Base-by-base conservation (phyloP, 64 coral and sea anemone genomes). In the Montipora capricornis region DNA sequence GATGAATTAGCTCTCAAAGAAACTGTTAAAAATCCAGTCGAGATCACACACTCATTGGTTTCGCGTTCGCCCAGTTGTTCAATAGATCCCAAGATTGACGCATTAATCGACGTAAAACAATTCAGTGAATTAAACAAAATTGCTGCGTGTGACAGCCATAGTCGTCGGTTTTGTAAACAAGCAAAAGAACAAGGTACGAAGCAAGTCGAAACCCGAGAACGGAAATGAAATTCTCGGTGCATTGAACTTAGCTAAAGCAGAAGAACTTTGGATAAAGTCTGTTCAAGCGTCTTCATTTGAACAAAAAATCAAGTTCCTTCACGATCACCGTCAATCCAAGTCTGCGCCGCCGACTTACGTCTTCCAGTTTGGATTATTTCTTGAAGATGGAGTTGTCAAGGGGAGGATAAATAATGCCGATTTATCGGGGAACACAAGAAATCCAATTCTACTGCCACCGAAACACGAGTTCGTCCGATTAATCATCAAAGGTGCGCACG, bases 371-470 rank as follows among this genome's bases (percentile, higher is more conserved):
- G 24, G 24, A 83, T 64, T 77, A 61, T 85, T 81, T 64, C 84
- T 69, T 20, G 47, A 69, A 70, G 3, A 81, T 73, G 69, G 76
- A 14, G 11, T 68, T 24, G 60, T 71, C 6, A 78, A 69, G 24
- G 75, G 88, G 37, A 0, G 80, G 76, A 15, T 84, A 13, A 82
- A 83, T 17, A 92, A 93, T 69, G 49, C 82, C 12, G 68, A 49
- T 7, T 61, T 93, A 44, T 26, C 17, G 19, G 11, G 61, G 73
- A 66, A 10, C 22, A 12, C 26, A 6, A 87, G 60, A 68, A 93
- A 93, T 87, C 91, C 83, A 37, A 80, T 93, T 67, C 85, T 93
- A 6, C 49, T 93, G 50, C 82, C 91, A 49, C 0, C 83, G 6
- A 87, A 68, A 5, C 74, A 93, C 46, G 29, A 46, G 51, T 87